Base-by-base conservation (phyloP, 2,113 vertebrate species). In the Microcebus griseorufus region DNA sequence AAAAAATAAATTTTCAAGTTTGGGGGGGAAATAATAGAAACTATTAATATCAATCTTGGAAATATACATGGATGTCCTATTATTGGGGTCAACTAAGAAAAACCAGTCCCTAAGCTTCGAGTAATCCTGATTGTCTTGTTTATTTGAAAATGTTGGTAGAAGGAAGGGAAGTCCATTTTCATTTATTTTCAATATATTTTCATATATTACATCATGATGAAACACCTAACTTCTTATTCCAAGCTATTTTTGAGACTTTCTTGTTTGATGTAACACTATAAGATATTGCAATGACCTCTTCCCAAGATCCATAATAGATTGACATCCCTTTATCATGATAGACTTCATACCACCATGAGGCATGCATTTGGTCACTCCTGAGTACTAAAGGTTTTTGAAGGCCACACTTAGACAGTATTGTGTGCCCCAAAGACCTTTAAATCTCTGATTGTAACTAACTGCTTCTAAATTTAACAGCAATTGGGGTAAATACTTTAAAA, bases 391-490 rank as follows among this genome's bases (percentile, higher is more conserved):
- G 48, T 72, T 0, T 39, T 90, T 72, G 3, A 73, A 85, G 67
- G 20, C 42, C 20, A 73, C 29, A 67, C 11, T 45, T 22, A 87
- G 29, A 70, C 29, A 53, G 11, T 48, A 9, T 5, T 18, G 7
- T 80, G 7, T 73, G 0, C 27, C 27, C 39, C n/a, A 23, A 53
- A 90, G 51, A 83, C 37, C n/a, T 17, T 70, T 76, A 32, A 1
- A 23, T 93, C 18, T 88, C 65, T 80, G 53, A 32, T n/a, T 92
- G 5, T 92, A 92, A 81, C 45, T 78, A 89, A 67, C 12, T 79
- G 6, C 9, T 51, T 79, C 39, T 64, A 73, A 64, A 83, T 62
- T 83, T 94, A 62, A 64, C 4, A 94, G 10, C 62, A 95, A 67
- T 72, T 1, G 37, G n/a, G 51, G 51, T 53, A 53, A 53, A 53